Base-by-base conservation (phyloP, 2,797 vertebrate genomes). In the Apodemus agrarius region DNA sequence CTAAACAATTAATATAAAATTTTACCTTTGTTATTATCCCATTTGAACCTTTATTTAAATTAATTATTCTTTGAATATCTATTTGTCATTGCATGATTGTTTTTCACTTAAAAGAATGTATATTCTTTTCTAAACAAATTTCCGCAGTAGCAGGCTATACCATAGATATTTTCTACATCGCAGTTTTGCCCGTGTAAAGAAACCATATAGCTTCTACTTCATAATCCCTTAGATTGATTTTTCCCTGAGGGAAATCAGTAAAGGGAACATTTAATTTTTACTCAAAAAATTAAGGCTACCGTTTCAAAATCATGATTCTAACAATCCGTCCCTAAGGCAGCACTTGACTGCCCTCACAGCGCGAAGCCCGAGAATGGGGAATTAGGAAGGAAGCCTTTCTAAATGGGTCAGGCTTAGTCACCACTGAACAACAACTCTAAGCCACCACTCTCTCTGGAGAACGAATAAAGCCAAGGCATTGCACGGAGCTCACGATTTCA, bases 331-430 rank as follows among this genome's bases (percentile, higher is more conserved):
- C 90, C 49, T 84, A 75, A 76, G 24, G 14, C 46, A n/a, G 54
- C 78, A 24, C 79, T 91, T 79, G 54, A n/a, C 24, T 34, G 22
- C 61, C 34, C 65, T 93, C 78, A 37, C 31, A 92, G 61, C 12
- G 6, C n/a, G 46, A 93, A 81, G 86, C 26, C 59, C 69, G 0
- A 31, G 65, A 81, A 59, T 14, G 29, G 74, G 57, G 29, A 78
- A 87, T 94, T 90, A 88, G 91, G 89, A 97, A 97, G 93, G 24
- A 82, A 76, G 52, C 40, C 61, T 90, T 91, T 96, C 80, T 95
- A 97, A 97, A 34, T 97, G 80, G 97, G 93, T 95, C 96, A 97
- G 79, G 67, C 74, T 95, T 96, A 96, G 75, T 97, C 92, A 97
- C 83, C 93, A 84, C 59, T 86, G 79, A 89, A 84, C 72, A 91